Percentiles rank a stretch among this genome's conserved stretches.
Conservation (phyloP, 2,888 invertebrate genomes). For the Macrosiphum euphorbiae region DNA sequence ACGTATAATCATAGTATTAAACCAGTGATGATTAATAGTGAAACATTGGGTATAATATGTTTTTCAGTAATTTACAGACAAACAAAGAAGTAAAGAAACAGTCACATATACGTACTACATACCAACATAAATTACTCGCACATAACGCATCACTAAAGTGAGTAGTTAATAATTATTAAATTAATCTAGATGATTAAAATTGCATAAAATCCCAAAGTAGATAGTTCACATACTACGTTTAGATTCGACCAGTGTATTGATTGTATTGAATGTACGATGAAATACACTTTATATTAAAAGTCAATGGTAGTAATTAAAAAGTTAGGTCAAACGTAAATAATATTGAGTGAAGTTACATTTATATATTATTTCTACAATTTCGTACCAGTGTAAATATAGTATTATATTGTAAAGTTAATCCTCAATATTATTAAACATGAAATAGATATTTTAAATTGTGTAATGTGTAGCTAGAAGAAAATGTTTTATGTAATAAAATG, state of each 20-base stretch:
- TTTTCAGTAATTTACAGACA: neutral
- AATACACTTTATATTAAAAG: neutral
- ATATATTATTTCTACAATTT: neutral
- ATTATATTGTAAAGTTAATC: neutral
- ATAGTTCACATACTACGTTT: neutral
- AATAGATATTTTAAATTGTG: neutral
- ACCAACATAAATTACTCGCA: neutral
- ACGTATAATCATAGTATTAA: neutral
- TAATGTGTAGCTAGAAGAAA: neutral
- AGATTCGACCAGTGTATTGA: neutral
- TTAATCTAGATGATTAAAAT: neutral
- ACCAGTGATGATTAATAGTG: neutral
- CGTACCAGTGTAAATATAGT: neutral
- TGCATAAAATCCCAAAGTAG: neutral
- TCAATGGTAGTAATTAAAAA: neutral
- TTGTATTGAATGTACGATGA: neutral
- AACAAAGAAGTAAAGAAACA: neutral
- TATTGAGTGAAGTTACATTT: neutral
- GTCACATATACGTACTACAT: neutral
- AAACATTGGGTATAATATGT: neutral
- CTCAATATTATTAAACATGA: neutral
- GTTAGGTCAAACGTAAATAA: neutral
- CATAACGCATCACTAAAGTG: neutral
- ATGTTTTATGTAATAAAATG: neutral
- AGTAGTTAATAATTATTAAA: neutral